Conservation (phyloP, 2,888 invertebrate species). For the Heliconius charithonia region DNA sequence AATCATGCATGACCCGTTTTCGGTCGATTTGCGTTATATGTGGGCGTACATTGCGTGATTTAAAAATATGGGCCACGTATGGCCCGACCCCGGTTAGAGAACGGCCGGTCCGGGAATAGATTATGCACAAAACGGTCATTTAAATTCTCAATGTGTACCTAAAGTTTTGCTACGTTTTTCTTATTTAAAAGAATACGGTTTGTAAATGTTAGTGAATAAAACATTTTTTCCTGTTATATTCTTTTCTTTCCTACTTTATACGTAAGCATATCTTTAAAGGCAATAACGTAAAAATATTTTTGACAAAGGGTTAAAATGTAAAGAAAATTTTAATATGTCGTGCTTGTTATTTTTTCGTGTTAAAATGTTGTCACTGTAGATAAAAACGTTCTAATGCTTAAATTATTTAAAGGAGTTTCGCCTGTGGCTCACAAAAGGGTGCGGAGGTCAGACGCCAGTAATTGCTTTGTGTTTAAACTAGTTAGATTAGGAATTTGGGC, state of each 20-base stretch:
- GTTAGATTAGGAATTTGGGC: slow-evolving; percentile 7
- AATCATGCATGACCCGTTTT: slow-evolving; percentile 42
- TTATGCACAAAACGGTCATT: background rate
- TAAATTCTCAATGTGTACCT: background rate
- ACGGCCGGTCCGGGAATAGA: slow-evolving; percentile 7
- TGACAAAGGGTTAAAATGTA: background rate
- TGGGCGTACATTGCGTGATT: slow-evolving; percentile 33
- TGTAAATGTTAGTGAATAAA: background rate
- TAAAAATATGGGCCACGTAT: slow-evolving; percentile 35
- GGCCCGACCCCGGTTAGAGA: slow-evolving; percentile 30
- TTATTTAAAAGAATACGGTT: background rate
- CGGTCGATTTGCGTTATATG: slow-evolving; percentile 31
- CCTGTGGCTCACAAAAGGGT: slow-evolving; percentile 19
- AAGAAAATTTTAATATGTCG: background rate
- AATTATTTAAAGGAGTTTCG: slow-evolving; percentile 21
- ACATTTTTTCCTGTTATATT: background rate
- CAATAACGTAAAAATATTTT: background rate
- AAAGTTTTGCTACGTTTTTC: background rate
- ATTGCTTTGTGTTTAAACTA: slow-evolving; percentile 17
- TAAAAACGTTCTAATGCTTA: slow-evolving; percentile 15
- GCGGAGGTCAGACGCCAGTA: slow-evolving; percentile 24
- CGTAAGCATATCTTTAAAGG: background rate
- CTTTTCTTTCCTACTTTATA: background rate
- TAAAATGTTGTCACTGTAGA: slow-evolving; percentile 13
- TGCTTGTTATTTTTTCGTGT: background rate